These are phyloP conservation scores for Rattus norvegicus DNA, from an alignment of 2,113 vertebrate species.

Conservation along the genomic window GRCr8 NC_086023.1:42722001-42722500, in stretches of 20 bases:
- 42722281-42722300: background rate
- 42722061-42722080: conserved; percentile 79
- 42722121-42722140: conserved; percentile 65
- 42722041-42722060: conserved; percentile 79
- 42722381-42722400: conserved; percentile 6
- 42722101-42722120: conserved; percentile 69
- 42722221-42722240: conserved; percentile 36
- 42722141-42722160: conserved; percentile 56
- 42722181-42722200: conserved; percentile 53
- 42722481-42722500: background rate
- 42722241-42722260: background rate
- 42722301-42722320: background rate
- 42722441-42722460: background rate
- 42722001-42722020: no score
- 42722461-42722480: conserved; percentile 39
- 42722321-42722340: background rate
- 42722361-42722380: conserved; percentile 18
- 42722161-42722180: conserved; percentile 36
- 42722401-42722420: background rate
- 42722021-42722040: no score
- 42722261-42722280: conserved; percentile 54
- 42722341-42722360: background rate
- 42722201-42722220: background rate
- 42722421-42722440: conserved; percentile 20
- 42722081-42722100: conserved; percentile 75